Percentiles rank a stretch among this genome's conserved stretches.
Conservation (phyloP, 2,888 invertebrate genomes). For the Plebejus anna region DNA sequence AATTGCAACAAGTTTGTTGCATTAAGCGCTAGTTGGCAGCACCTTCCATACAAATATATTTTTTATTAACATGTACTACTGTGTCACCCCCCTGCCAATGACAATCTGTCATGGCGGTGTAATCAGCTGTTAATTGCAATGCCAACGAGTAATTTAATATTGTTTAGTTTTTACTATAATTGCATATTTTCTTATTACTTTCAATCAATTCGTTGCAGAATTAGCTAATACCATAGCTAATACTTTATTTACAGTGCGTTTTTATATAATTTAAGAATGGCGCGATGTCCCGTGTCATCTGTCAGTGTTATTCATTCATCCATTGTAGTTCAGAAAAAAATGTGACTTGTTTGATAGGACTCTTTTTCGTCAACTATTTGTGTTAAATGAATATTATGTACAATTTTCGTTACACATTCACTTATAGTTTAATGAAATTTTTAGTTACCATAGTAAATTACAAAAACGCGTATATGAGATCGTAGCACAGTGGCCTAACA, state of each 20-base stretch:
- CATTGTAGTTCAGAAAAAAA: conserved; percentile 74
- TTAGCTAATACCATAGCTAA: conserved; percentile 40
- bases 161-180: conserved; percentile 45
- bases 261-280: conserved; percentile 58
- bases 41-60: conserved; percentile 18
- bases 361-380: conserved; percentile 58
- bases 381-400: conserved; percentile 58
- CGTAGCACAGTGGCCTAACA: conserved; percentile 51
- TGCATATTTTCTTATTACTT: conserved; percentile 44
- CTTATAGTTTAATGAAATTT: conserved; percentile 47
- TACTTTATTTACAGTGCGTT: conserved; percentile 40
- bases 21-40: background rate
- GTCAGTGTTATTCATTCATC: conserved; percentile 72
- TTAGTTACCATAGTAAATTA: conserved; percentile 45
- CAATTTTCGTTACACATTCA: conserved; percentile 49
- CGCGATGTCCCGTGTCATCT: conserved; percentile 75
- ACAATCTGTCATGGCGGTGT: conserved; percentile 71
- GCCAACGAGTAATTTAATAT: conserved; percentile 57
- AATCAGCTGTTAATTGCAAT: conserved; percentile 77
- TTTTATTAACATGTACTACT: background rate
- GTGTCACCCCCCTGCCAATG: conserved; percentile 38
- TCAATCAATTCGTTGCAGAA: conserved; percentile 38
- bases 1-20: conserved; percentile 2
- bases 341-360: conserved; percentile 71
- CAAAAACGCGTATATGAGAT: conserved; percentile 43